phyloP scores from a whole-genome alignment of 2,797 vertebrate species.

The Furcifer pardalis region DNA sequence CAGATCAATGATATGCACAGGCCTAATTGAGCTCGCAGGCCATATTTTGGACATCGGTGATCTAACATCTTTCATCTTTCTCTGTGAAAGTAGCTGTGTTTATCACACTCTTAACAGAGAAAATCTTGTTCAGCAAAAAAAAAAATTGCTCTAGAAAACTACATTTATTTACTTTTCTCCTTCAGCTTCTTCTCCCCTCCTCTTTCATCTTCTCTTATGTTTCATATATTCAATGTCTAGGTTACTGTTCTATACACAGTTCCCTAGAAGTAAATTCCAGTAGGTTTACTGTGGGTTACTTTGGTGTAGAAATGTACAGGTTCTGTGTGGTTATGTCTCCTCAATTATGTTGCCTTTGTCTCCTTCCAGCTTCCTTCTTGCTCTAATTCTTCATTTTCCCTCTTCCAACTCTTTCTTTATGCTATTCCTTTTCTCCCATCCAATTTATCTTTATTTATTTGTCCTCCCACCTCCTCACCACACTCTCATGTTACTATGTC shows the following conservation, averaged over 20 bases:
- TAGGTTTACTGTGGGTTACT: background rate
- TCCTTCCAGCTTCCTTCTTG: background rate
- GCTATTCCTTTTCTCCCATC: slow-evolving; percentile 1
- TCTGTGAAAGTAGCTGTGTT: background rate
- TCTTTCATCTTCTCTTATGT: background rate
- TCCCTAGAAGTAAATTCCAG: background rate
- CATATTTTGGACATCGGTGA: too few relatives aligned
- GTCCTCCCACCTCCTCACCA: background rate
- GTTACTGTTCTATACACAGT: background rate
- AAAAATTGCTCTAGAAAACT: slow-evolving; percentile 11
- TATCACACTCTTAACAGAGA: background rate
- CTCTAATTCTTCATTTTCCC: background rate
- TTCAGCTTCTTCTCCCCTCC: background rate
- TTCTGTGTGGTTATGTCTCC: background rate
- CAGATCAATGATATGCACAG: too few relatives aligned
- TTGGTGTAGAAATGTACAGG: too few relatives aligned
- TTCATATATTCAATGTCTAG: background rate
- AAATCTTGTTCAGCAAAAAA: background rate
- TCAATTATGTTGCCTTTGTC: background rate
- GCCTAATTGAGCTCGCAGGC: too few relatives aligned
- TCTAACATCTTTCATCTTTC: slow-evolving; percentile 18
- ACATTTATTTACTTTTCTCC: background rate
- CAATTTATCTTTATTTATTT: background rate
- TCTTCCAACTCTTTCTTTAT: background rate
- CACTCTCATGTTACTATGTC: slow-evolving; percentile 26